Percentiles rank a stretch among this genome's conserved stretches.
These are phyloP conservation scores for Ooceraea biroi DNA, from an alignment of 1,140 invertebrate species.

Conservation along the genomic window DNA sequence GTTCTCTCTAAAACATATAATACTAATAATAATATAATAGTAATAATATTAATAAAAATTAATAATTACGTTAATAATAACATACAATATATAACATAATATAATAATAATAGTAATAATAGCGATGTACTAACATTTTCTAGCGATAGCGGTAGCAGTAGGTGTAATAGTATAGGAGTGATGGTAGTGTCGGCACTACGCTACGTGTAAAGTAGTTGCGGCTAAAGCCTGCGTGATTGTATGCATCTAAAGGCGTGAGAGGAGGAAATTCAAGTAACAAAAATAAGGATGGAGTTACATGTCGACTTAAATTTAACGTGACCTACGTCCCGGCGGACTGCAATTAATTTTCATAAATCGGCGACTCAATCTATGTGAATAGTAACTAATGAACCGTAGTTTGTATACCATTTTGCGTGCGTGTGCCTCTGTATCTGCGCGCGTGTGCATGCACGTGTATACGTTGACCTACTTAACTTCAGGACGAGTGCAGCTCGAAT, in stretches of 20 bases:
- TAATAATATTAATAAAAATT: constrained; percentile 62
- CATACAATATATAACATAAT: constrained; percentile 65
- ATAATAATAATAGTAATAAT: constrained; percentile 59
- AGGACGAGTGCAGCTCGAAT: constrained; percentile 43
- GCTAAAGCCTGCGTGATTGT: constrained; percentile 45
- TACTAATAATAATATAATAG: constrained; percentile 66
- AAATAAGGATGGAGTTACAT: constrained; percentile 45
- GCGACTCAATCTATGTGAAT: constrained; percentile 78
- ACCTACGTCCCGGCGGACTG: constrained; percentile 46
- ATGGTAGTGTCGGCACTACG: constrained; percentile 58
- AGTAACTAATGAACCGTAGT: constrained; percentile 86
- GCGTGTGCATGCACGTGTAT: constrained; percentile 17
- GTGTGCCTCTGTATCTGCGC: background rate
- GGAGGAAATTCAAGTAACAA: constrained; percentile 46
- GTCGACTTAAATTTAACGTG: constrained; percentile 25
- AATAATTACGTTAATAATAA: constrained; percentile 70
- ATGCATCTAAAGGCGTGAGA: constrained; percentile 32
- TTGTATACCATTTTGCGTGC: constrained; percentile 61
- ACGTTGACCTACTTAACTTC: constrained; percentile 48
- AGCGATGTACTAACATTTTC: constrained; percentile 47
- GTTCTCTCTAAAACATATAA: constrained; percentile 26
- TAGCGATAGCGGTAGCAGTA: constrained; percentile 60
- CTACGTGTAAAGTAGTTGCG: constrained; percentile 48
- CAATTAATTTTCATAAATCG: constrained; percentile 58
- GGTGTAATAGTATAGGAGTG: constrained; percentile 54